Conservation (phyloP, 1,140 invertebrate genomes). For the Palaemon carinicauda region DNA sequence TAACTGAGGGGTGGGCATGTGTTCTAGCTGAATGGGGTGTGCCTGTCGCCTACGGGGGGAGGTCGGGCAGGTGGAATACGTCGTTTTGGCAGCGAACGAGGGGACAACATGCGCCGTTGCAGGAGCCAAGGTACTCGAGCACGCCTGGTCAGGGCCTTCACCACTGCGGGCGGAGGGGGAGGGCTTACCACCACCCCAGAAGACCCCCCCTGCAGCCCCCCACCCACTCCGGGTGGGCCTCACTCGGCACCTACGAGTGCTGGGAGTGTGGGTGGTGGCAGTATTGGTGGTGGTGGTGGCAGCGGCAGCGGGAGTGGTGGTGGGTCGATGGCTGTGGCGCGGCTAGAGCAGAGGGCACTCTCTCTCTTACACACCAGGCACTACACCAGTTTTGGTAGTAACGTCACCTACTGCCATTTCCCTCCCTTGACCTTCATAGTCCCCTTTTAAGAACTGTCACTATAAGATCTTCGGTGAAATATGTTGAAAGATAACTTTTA, state of each 20-base stretch:
- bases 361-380: constrained; percentile 79
- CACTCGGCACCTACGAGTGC: constrained; percentile 60
- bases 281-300: constrained; percentile 51
- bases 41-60: constrained; percentile 71
- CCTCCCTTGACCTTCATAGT: constrained; percentile 24
- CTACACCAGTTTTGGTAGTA: constrained; percentile 91
- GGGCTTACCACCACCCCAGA: constrained; percentile 62
- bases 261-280: constrained; percentile 53
- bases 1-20: constrained; percentile 32
- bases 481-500: neutral
- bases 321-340: constrained; percentile 62
- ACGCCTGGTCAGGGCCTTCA: constrained; percentile 64
- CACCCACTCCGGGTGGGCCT: constrained; percentile 55
- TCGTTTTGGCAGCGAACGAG: constrained; percentile 62
- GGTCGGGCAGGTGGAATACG: constrained; percentile 59
- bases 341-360: constrained; percentile 66
- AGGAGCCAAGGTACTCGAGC: constrained; percentile 84
- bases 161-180: constrained; percentile 65
- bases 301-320: constrained; percentile 57
- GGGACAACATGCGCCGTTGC: constrained; percentile 72
- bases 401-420: constrained; percentile 64
- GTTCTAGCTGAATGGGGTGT: constrained; percentile 80
- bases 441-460: constrained; percentile 14
- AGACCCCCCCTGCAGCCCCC: constrained; percentile 43
- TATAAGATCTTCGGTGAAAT: no score